phyloP scores from a whole-genome alignment of 2,888 invertebrate genomes.

The Stenchaetothrips biformis region DNA sequence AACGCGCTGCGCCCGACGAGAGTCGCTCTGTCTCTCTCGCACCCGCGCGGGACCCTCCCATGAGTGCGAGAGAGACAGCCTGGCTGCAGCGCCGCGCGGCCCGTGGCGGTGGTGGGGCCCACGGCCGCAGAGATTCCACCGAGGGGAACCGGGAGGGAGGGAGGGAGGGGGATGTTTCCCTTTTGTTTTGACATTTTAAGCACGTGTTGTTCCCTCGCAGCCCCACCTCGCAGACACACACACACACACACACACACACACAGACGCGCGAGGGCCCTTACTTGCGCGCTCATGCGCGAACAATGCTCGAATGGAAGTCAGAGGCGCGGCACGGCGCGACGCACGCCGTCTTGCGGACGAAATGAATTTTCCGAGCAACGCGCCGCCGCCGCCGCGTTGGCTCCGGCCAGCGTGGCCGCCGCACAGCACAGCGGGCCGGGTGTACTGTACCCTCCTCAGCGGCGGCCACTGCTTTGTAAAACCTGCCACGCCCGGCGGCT shows the following conservation, averaged over 20 bases:
- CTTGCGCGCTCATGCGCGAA: neutral
- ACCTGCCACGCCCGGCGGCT: too few species aligned
- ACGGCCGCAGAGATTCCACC: neutral
- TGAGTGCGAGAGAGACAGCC: too few species aligned
- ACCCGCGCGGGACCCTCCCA: too few species aligned
- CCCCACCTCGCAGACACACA: neutral
- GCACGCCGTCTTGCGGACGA: neutral
- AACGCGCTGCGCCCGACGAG: too few species aligned
- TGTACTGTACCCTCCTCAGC: too few species aligned
- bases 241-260: neutral
- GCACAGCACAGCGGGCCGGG: too few species aligned
- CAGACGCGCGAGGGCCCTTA: neutral
- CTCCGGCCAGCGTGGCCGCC: too few species aligned
- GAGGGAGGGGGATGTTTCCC: conserved; percentile 3
- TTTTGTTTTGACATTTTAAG: conserved; percentile 24
- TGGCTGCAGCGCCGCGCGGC: neutral
- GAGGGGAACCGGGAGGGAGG: too few species aligned
- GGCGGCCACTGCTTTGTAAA: too few species aligned
- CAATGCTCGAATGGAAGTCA: neutral
- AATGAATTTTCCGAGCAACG: conserved; percentile 17
- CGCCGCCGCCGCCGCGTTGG: too few species aligned
- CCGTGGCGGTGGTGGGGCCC: neutral
- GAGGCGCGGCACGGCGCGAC: too few species aligned
- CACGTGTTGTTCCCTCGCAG: conserved; percentile 1
- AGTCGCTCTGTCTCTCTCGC: too few species aligned